Percentiles rank a stretch among this genome's conserved stretches.
Evolutionary conservation across 2,113 vertebrate genomes (phyloP).

Genomic region (Lepus americanus): DNA sequence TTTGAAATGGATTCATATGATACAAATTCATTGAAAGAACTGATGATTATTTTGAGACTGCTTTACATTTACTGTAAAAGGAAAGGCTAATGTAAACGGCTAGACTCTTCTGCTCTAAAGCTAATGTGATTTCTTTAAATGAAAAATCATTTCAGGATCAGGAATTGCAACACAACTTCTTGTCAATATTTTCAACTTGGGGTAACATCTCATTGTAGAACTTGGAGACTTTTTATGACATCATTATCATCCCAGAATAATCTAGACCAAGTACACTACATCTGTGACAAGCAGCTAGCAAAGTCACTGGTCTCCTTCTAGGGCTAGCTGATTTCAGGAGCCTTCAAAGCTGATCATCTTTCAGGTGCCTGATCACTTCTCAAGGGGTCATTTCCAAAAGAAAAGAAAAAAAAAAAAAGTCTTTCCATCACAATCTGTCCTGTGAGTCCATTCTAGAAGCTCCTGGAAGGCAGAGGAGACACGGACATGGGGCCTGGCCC

Average conservation of each 20-base stretch:
- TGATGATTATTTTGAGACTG: not conserved
- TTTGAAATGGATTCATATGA: not conserved
- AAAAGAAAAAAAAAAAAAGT: not conserved
- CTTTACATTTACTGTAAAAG: not conserved
- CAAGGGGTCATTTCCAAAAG: slow-evolving; percentile 61
- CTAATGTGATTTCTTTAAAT: slow-evolving; percentile 2
- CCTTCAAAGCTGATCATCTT: slow-evolving; percentile 76
- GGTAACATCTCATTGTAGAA: slow-evolving; percentile 9
- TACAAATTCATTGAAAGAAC: not conserved
- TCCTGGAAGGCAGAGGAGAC: slow-evolving; percentile 11
- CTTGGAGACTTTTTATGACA: not conserved
- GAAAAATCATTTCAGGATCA: not conserved
- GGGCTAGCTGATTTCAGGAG: slow-evolving; percentile 77
- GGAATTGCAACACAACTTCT: not conserved
- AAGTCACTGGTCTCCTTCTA: slow-evolving; percentile 48
- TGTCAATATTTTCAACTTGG: not conserved
- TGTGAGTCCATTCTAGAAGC: slow-evolving; percentile 39
- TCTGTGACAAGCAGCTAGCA: slow-evolving; percentile 67
- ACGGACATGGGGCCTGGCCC: not conserved
- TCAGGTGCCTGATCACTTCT: slow-evolving; percentile 59
- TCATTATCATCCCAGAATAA: slow-evolving; percentile 59
- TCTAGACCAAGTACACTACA: slow-evolving; percentile 52
- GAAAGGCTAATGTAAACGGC: not conserved
- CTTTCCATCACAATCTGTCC: slow-evolving; percentile 41
- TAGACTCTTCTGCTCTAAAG: not conserved